A percentile compares a stretch with the other conserved stretches of the same genome.
phyloP scores from a whole-genome alignment of 2,888 invertebrate species.

The Tipula unca region DNA sequence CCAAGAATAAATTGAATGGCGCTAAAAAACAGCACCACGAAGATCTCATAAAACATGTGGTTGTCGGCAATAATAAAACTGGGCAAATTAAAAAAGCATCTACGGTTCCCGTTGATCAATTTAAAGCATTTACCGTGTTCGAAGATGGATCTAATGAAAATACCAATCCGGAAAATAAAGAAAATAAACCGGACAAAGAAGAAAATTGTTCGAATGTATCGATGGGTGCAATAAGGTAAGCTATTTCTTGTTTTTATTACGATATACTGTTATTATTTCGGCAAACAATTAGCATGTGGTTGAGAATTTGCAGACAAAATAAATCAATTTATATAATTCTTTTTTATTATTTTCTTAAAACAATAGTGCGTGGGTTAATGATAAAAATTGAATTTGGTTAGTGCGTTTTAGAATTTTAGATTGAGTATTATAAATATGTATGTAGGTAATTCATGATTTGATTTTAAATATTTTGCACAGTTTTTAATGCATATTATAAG shows the following conservation, averaged over 20 bases:
- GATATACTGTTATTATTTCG: background rate
- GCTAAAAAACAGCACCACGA: background rate
- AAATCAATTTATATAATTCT: background rate
- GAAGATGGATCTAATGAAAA: constrained; percentile 51
- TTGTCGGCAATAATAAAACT: background rate
- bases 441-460: background rate
- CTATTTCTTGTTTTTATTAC: background rate
- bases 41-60: background rate
- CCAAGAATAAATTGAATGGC: background rate
- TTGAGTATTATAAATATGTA: background rate
- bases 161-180: constrained; percentile 18
- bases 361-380: background rate
- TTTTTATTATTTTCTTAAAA: background rate
- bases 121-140: constrained; percentile 68
- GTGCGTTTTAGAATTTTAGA: background rate
- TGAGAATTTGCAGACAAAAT: background rate
- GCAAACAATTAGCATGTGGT: background rate
- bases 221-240: constrained; percentile 24
- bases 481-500: background rate
- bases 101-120: constrained; percentile 55
- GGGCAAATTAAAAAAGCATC: background rate
- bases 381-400: background rate
- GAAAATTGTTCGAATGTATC: constrained; percentile 20
- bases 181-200: constrained; percentile 34
- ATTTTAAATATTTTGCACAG: background rate